Conservation (phyloP, 2,113 vertebrate genomes). For the Pluvianellus socialis region DNA sequence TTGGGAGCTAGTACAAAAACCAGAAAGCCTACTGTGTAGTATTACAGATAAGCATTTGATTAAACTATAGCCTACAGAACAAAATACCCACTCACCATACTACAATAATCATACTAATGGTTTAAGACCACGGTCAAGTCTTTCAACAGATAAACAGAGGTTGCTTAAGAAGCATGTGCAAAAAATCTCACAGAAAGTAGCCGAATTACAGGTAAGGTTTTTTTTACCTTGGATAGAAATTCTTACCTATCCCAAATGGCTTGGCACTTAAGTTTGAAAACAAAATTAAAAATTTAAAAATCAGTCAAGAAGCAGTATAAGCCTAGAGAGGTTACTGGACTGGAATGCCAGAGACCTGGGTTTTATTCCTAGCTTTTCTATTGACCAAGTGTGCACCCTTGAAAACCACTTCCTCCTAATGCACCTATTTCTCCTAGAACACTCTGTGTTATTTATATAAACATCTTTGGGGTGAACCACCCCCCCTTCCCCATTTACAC, state of each 20-base stretch:
- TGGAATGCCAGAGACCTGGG: not conserved
- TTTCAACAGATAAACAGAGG: not conserved
- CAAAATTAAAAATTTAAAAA: not conserved
- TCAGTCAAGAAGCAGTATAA: not conserved
- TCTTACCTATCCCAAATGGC: not conserved
- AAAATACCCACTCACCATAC: constrained; percentile 49
- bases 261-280: not conserved
- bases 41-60: constrained; percentile 55
- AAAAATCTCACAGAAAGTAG: not conserved
- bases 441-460: not conserved
- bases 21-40: constrained; percentile 43
- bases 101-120: constrained; percentile 51
- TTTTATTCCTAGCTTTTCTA: constrained; percentile 32
- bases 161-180: not conserved
- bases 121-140: constrained; percentile 9
- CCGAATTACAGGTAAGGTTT: not conserved
- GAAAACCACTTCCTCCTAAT: constrained; percentile 59
- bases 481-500: not conserved
- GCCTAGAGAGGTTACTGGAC: not conserved
- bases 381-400: not conserved
- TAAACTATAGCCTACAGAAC: constrained; percentile 56
- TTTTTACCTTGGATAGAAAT: not conserved
- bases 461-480: not conserved
- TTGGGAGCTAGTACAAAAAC: constrained; percentile 21
- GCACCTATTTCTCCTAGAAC: not conserved